Conservation (phyloP, 1,140 invertebrate species). For the Gryon sp. region DNA sequence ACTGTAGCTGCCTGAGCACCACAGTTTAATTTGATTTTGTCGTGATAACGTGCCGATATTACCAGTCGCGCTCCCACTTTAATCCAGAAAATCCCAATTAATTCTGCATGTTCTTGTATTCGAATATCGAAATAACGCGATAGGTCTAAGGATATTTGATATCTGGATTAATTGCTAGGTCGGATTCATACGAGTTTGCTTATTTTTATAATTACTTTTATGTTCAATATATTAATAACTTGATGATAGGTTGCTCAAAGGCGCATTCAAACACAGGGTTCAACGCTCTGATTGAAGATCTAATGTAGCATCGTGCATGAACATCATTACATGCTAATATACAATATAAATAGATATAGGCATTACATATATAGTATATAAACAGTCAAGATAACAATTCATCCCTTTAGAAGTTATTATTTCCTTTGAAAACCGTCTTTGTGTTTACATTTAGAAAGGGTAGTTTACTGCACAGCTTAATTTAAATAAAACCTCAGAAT, state of each 20-base stretch:
- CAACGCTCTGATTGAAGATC: conserved; percentile 27
- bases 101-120: conserved; percentile 44
- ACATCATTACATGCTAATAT: conserved; percentile 20
- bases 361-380: conserved; percentile 40
- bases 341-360: conserved; percentile 41
- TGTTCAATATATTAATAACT: conserved; percentile 44
- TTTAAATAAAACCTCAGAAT: too few relatives aligned
- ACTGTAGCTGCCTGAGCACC: conserved; percentile 21
- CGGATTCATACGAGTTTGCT: conserved; percentile 13
- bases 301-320: conserved; percentile 35
- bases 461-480: too few relatives aligned
- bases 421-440: too few relatives aligned
- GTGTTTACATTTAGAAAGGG: too few relatives aligned
- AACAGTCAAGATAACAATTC: too few relatives aligned
- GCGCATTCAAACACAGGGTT: conserved; percentile 31
- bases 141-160: conserved; percentile 17
- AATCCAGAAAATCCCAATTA: conserved; percentile 57
- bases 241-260: conserved; percentile 35
- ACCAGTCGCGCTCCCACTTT: conserved; percentile 46
- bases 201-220: conserved; percentile 14
- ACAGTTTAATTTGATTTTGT: conserved; percentile 61
- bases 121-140: conserved; percentile 44
- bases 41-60: conserved; percentile 53
- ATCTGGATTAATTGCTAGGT: conserved; percentile 6
- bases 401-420: too few relatives aligned